Conservation (phyloP, 1,140 invertebrate species). For the Zaprionus capensis region DNA sequence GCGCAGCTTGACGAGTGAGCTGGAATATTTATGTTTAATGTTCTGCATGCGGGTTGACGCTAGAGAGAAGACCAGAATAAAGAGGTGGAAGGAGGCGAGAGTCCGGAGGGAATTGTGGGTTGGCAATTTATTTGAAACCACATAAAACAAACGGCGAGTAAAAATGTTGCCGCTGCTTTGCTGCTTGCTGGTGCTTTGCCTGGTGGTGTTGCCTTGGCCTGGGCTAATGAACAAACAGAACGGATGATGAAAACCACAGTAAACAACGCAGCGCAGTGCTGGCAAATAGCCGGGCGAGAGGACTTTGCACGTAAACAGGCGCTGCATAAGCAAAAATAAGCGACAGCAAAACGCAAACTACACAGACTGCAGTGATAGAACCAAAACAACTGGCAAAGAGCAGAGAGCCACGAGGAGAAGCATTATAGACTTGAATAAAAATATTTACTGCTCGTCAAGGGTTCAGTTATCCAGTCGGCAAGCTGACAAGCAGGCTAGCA, state of each 20-base stretch:
- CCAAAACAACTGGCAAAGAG: slow-evolving; percentile 17
- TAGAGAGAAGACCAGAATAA: background rate
- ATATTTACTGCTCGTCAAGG: slow-evolving; percentile 79
- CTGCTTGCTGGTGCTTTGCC: slow-evolving; percentile 15
- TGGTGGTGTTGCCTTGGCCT: slow-evolving; percentile 49
- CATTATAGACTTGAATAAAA: slow-evolving; percentile 83
- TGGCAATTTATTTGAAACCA: slow-evolving; percentile 81
- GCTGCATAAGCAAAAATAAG: slow-evolving; percentile 68
- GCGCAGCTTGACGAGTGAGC: slow-evolving; percentile 24
- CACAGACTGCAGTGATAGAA: slow-evolving; percentile 22
- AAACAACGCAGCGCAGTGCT: slow-evolving; percentile 70
- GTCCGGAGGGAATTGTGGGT: slow-evolving; percentile 30
- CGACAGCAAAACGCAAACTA: slow-evolving; percentile 18
- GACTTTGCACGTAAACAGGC: slow-evolving; percentile 72
- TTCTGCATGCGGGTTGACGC: background rate
- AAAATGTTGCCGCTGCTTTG: slow-evolving; percentile 60
- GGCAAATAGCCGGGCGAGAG: slow-evolving; percentile 67
- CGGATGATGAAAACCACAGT: slow-evolving; percentile 80
- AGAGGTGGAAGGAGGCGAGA: background rate
- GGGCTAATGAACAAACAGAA: slow-evolving; percentile 80
- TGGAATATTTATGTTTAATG: slow-evolving; percentile 47
- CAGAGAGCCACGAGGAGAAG: slow-evolving; percentile 62
- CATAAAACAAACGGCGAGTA: slow-evolving; percentile 77
- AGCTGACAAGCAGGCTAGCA: slow-evolving; percentile 15
- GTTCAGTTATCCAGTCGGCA: slow-evolving; percentile 57